phyloP scores from a whole-genome alignment of 2,113 vertebrate species.

The Rostratula benghalensis region DNA sequence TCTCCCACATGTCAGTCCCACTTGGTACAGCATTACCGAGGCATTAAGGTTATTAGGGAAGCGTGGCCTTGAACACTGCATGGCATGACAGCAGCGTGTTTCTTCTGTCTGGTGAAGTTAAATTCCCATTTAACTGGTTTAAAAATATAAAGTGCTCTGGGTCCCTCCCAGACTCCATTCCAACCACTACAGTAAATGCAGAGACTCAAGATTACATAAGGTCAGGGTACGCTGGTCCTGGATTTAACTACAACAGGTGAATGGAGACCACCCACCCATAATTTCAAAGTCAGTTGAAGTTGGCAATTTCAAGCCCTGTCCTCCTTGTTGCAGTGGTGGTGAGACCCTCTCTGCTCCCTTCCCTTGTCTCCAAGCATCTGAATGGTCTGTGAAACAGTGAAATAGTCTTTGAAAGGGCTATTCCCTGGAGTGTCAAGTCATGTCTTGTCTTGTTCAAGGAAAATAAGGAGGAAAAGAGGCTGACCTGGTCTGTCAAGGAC shows the following conservation, averaged over 20 bases:
- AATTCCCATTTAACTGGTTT: background rate
- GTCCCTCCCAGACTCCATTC: background rate
- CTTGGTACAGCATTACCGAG: background rate
- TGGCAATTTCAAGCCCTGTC: background rate
- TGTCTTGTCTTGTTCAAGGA: background rate
- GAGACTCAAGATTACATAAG: background rate
- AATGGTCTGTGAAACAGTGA: background rate
- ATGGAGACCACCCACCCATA: background rate
- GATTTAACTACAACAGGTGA: background rate
- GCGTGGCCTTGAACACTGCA: background rate
- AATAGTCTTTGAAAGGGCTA: background rate
- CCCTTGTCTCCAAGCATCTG: background rate
- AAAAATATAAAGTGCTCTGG: background rate
- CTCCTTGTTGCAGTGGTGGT: background rate
- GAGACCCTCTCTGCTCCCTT: background rate
- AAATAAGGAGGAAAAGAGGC: background rate
- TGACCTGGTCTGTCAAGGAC: background rate
- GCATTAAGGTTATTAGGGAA: background rate
- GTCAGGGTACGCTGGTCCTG: background rate
- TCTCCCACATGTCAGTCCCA: background rate
- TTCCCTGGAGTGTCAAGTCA: background rate
- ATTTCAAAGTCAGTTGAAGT: background rate
- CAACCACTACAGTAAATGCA: background rate
- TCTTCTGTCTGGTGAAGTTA: background rate
- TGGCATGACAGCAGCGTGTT: background rate